These are phyloP conservation scores for Hemiprocne comata DNA, from an alignment of 2,113 vertebrate species.

Conservation along the genomic window DNA sequence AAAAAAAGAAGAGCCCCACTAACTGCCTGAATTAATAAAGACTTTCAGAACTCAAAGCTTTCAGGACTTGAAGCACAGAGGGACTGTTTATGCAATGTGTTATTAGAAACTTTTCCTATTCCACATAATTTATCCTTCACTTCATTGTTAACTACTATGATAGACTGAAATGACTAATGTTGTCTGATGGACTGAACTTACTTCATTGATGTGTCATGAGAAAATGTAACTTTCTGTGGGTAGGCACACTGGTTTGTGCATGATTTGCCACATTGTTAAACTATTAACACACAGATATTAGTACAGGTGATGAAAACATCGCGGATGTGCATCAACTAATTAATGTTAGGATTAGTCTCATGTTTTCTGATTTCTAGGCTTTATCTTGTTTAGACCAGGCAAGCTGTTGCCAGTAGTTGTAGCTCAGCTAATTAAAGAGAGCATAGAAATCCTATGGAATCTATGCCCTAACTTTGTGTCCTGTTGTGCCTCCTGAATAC, in stretches of 20 bases:
- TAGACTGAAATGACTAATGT: not conserved
- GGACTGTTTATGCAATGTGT: not conserved
- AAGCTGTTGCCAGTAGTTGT: not conserved
- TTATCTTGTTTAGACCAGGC: not conserved
- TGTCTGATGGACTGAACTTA: not conserved
- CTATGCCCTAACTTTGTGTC: not conserved
- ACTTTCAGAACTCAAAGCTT: not conserved
- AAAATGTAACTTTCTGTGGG: not conserved
- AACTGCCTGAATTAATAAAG: not conserved
- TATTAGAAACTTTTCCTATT: not conserved
- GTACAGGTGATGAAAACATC: not conserved
- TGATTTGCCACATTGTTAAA: not conserved
- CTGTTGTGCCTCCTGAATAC: not conserved
- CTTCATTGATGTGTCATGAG: not conserved
- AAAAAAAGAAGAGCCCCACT: not conserved
- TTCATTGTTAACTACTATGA: not conserved
- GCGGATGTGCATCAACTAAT: not conserved
- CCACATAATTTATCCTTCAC: not conserved
- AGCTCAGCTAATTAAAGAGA: not conserved
- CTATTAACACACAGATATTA: not conserved
- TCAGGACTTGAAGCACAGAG: not conserved
- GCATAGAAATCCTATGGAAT: not conserved
- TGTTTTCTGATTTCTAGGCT: not conserved
- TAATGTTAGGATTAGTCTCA: not conserved
- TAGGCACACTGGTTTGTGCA: not conserved